Evolutionary conservation across 2,797 vertebrate species (phyloP).

Genomic region (Labeo calbasu): DNA sequence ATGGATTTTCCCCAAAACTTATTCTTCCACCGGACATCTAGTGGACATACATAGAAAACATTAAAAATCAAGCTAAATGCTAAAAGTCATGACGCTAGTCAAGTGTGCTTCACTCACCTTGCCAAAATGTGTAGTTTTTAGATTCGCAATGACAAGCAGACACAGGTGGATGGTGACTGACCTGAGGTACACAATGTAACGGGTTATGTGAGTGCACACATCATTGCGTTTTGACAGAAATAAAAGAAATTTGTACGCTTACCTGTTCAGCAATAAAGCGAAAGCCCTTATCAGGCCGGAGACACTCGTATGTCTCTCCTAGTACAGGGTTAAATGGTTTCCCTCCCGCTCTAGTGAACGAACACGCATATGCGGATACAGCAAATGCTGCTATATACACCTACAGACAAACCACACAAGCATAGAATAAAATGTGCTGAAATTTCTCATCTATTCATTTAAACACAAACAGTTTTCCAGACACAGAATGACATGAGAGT

Average conservation of each 20-base stretch:
- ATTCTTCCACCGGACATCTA: conserved; percentile 98
- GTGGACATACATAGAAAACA: conserved; percentile 58
- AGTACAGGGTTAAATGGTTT: conserved; percentile 97
- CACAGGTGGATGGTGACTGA: conserved; percentile 97
- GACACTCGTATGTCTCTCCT: conserved; percentile 94
- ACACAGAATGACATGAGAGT: background rate
- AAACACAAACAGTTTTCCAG: background rate
- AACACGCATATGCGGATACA: conserved; percentile 88
- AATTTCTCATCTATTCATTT: background rate
- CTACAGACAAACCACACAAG: conserved; percentile 69
- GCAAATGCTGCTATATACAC: conserved; percentile 94
- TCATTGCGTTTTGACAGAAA: background rate
- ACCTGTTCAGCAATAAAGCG: conserved; percentile 91
- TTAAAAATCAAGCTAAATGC: background rate
- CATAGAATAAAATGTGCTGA: background rate
- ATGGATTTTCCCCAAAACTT: conserved; percentile 99
- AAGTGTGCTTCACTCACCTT: conserved; percentile 82
- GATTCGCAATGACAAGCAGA: conserved; percentile 95
- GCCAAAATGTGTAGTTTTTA: conserved; percentile 92
- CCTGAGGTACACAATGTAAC: conserved; percentile 73
- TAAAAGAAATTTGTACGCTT: conserved; percentile 22
- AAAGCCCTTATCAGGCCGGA: conserved; percentile 90
- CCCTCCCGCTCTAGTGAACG: conserved; percentile 90
- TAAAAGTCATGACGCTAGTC: background rate
- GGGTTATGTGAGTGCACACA: background rate